Conservation (phyloP, 2,888 invertebrate species). For the Peribatodes rhomboidaria region DNA sequence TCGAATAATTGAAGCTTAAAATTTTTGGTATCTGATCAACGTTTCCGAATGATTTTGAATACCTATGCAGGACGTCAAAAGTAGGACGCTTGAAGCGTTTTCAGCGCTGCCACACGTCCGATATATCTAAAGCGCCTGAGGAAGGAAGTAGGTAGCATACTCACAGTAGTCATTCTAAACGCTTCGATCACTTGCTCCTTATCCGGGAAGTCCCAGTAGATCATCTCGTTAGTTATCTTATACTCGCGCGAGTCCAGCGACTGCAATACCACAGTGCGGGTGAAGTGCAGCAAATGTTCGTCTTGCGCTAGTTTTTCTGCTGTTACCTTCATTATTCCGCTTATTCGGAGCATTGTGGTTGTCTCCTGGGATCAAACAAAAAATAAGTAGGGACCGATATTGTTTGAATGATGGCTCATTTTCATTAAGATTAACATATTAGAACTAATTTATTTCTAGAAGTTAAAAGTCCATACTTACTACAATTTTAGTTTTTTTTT, state of each 20-base stretch:
- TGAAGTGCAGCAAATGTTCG: constrained; percentile 85
- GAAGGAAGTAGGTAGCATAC: constrained; percentile 40
- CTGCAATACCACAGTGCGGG: constrained; percentile 85
- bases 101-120: too few relatives aligned
- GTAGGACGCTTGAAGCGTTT: too few relatives aligned
- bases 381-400: background rate
- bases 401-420: too few relatives aligned
- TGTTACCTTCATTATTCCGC: constrained; percentile 89
- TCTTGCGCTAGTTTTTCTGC: constrained; percentile 76
- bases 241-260: constrained; percentile 81
- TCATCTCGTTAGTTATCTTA: constrained; percentile 89
- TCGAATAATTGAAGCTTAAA: too few relatives aligned
- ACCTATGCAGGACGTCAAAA: too few relatives aligned
- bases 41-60: too few relatives aligned
- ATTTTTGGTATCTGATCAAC: too few relatives aligned
- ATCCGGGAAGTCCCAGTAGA: constrained; percentile 86
- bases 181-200: constrained; percentile 66
- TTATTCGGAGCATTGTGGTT: constrained; percentile 85
- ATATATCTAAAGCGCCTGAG: too few relatives aligned
- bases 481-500: too few relatives aligned
- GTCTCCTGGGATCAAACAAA: constrained; percentile 60
- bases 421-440: too few relatives aligned
- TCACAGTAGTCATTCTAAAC: constrained; percentile 68
- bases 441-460: too few relatives aligned
- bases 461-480: too few relatives aligned